These are phyloP conservation scores for Sus cebifrons DNA, from an alignment of 2,797 vertebrate species.

Conservation along the genomic window DNA sequence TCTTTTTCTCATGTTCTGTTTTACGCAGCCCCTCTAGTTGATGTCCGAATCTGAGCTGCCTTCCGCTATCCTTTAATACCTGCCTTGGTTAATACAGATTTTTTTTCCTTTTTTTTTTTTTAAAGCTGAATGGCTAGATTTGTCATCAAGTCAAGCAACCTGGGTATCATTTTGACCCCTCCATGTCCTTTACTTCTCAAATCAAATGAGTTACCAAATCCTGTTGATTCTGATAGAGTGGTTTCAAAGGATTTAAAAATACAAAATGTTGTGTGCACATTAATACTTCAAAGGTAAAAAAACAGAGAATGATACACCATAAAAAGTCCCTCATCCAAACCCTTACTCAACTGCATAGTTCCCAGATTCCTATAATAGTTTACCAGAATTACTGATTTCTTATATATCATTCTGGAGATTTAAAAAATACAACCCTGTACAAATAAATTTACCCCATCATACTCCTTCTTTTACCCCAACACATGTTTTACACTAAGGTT, in stretches of 20 bases:
- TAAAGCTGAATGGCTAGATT: background rate
- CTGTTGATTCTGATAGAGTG: background rate
- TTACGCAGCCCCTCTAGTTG: background rate
- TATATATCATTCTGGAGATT: background rate
- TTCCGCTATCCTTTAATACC: background rate
- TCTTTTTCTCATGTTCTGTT: background rate
- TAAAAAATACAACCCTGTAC: background rate
- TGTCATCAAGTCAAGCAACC: background rate
- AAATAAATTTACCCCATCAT: background rate
- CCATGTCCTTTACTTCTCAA: background rate
- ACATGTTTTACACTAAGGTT: background rate
- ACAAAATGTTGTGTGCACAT: background rate
- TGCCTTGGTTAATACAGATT: background rate
- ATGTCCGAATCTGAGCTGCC: background rate
- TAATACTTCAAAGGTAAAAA: background rate
- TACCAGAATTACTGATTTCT: background rate
- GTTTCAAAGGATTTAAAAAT: background rate
- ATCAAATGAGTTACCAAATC: constrained; percentile 5
- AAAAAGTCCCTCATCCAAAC: background rate
- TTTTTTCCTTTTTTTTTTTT: background rate
- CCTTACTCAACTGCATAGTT: background rate
- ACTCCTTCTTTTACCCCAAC: no score
- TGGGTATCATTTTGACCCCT: background rate
- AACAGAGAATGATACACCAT: background rate
- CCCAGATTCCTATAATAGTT: background rate